Conservation (phyloP, 2,113 vertebrate genomes). For the Macaca mulatta region DNA sequence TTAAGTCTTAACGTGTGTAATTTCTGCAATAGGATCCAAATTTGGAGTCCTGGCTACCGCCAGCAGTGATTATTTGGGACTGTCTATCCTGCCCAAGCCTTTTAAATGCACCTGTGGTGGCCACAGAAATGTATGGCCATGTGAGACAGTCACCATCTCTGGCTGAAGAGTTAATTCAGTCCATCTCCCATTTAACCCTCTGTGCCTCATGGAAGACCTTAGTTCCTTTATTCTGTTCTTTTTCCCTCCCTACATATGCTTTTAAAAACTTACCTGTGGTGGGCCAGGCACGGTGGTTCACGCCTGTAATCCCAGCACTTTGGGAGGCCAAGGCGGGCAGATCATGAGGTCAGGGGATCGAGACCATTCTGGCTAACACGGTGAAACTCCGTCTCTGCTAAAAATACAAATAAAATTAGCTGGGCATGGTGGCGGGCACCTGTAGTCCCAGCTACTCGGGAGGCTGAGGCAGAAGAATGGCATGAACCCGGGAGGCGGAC, state of each 20-base stretch:
- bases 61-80: not conserved
- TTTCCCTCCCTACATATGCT: not conserved
- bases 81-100: not conserved
- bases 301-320: too few species aligned
- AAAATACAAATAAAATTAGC: too few species aligned
- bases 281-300: rapidly evolving
- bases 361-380: too few species aligned
- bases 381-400: too few species aligned
- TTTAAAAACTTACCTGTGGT: not conserved
- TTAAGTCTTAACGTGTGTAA: not conserved
- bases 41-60: not conserved
- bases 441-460: too few species aligned
- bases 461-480: too few species aligned
- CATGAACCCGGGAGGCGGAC: too few species aligned
- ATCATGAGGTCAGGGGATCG: too few species aligned
- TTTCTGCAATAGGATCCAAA: not conserved
- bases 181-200: not conserved
- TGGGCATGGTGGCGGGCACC: too few species aligned
- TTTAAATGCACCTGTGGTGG: not conserved
- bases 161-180: not conserved
- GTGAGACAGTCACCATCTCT: not conserved
- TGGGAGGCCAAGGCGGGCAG: too few species aligned
- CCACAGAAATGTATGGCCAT: not conserved
- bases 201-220: not conserved
- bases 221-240: not conserved